Evolutionary conservation across 2,113 vertebrate genomes (phyloP), one percentile per base, ranked within the genome.

Genomic region (Tinamus guttatus): DNA sequence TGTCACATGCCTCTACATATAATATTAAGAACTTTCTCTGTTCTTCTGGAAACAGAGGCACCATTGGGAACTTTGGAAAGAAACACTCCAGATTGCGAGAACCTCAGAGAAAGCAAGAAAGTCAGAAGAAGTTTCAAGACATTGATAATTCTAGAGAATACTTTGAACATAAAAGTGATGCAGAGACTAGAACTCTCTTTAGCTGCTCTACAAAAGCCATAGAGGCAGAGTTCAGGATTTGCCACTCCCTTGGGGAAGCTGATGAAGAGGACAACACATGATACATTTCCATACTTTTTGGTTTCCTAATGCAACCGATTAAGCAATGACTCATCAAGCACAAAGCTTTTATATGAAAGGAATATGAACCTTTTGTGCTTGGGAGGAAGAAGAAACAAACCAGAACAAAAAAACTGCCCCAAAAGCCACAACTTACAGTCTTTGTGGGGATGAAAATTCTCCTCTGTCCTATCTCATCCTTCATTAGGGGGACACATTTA

Each of bases 31-130:
- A 91, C 71, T 89, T 87, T 88, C 83, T 86, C 45, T 60, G 60
- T 45, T 88, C n/a, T 90, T 84, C 51, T 89, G 73, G 56, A 92
- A 94, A 68, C 21, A 81, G 36, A 78, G 67, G 21, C 25, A 88
- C 41, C 51, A 78, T 27, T 77, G 65, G 17, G 86, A 84, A 78
- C 16, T 58, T 27, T 9, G 41, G n/a, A 22, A 56, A 65, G 8
- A 49, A 91, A 83, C 65, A 58, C 19, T 13, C 69, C 54, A 64
- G 58, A 70, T 3, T 45, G 21, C 27, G 25, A 11, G 8, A 78
- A 51, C 11, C 16, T 68, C 56, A 49, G 3, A 67, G 38, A 80
- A 27, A 54, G 17, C 17, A 71, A 69, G 56, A 20, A 68, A 78
- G 74, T 8, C 5, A 71, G 51, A 34, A 5, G 11, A 38, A 24